Conservation (phyloP, 1,140 invertebrate genomes). For the Cydia fagiglandana region DNA sequence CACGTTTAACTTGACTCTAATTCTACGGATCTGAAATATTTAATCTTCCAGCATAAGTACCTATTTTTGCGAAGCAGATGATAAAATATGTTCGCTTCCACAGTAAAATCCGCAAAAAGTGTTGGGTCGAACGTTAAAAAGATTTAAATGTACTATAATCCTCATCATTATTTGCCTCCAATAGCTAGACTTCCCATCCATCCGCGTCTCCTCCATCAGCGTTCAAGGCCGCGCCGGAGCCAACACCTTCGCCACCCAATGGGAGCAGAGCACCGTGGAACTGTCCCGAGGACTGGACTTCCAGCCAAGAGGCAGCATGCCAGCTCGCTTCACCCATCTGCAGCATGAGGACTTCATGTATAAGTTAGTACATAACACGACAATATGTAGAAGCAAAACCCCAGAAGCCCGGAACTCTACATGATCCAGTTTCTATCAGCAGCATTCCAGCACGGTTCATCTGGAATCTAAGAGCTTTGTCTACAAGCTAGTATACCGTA, state of each 20-base stretch:
- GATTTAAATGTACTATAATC: too few relatives aligned
- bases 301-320: slow-evolving; percentile 84
- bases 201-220: slow-evolving; percentile 80
- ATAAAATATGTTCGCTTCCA: too few relatives aligned
- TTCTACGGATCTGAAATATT: too few relatives aligned
- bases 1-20: too few relatives aligned
- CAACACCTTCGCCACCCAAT: slow-evolving; percentile 84
- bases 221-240: slow-evolving; percentile 74
- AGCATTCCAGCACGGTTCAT: slow-evolving; percentile 84
- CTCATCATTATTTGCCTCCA: background rate
- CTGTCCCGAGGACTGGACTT: slow-evolving; percentile 88
- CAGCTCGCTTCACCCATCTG: slow-evolving; percentile 86
- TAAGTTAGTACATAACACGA: slow-evolving; percentile 50
- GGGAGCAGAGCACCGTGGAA: slow-evolving; percentile 87
- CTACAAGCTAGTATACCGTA: slow-evolving; percentile 68
- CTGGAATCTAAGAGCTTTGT: slow-evolving; percentile 86
- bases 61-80: too few relatives aligned
- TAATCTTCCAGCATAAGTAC: too few relatives aligned
- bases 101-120: too few relatives aligned
- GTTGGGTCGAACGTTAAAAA: too few relatives aligned
- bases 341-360: slow-evolving; percentile 86
- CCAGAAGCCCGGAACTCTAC: too few relatives aligned
- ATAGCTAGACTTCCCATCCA: slow-evolving; percentile 83
- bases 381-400: too few relatives aligned
- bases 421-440: slow-evolving; percentile 55